Base-by-base conservation (phyloP, 2,888 invertebrate species). In the Acanthoscelides obtectus region DNA sequence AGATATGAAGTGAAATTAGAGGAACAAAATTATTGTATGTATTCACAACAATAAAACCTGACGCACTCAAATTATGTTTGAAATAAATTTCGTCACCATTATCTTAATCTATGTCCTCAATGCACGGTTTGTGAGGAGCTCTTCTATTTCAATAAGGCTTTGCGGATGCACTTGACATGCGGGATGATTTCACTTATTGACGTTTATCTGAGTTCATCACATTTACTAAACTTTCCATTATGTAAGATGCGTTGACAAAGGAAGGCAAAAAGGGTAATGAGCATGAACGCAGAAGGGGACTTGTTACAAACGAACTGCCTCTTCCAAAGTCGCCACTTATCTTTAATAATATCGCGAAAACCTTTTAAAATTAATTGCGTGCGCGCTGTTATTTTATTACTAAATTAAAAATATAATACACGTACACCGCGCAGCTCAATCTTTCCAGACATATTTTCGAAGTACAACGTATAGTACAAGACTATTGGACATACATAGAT, bases 331-430 rank as follows among this genome's bases (percentile, higher is more conserved):
- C 70, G 73, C 83, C 84, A 84, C 83, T 84, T 84, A 84, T 84
- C 84, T 84, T 83, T 83, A 83, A 84, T 84, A 83, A 83, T 83
- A 84, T 84, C 84, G 83, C 82, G 80, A 81, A 84, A 84, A 83
- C 82, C 82, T 84, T 84, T 84, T 83, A 84, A 84, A 84, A 84
- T 84, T 84, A 84, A 84, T 84, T 83, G 84, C 84, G 81, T 80
- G 79, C 77, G 81, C 66, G 45, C 80, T 81, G 82, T 82, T 83
- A 83, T 82, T 82, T 83, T 84, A 84, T 83, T 83, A 83, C 82
- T 81, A 83, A 83, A 83, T 83, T 83, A 83, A 83, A 82, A 82
- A 81, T 80, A 77, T 81, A 80, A 80, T 80, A 78, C 45, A 45
- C 77, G 74, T 75, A 79, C n/a, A n/a, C 74, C 79, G 76, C 77